Base-by-base conservation (phyloP, 2,797 vertebrate genomes). In the Xenops minutus region DNA sequence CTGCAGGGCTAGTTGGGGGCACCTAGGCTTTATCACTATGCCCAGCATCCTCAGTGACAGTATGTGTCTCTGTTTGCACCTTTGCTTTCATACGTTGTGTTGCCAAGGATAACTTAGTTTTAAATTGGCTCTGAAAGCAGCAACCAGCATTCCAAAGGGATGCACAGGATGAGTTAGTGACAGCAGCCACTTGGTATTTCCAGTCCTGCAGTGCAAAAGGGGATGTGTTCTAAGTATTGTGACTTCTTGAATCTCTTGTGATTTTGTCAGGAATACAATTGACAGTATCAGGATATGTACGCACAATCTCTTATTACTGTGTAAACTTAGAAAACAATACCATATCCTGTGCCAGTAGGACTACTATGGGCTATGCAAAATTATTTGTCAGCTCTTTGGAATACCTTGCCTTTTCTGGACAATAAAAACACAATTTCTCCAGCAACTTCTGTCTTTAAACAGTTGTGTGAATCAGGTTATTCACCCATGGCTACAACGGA, bases 251-350 rank as follows among this genome's bases (percentile, higher is more conserved):
- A 43, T 72, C 73, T 73, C 85, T 81, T 3, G 5, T 74, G 67
- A 54, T 55, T 92, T 94, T 87, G 81, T 79, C 89, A 88, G 75
- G 81, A 94, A 87, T 59, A 67, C 78, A 59, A 55, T 0, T 62
- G 80, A 58, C 59, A 77, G 62, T 41, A 43, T 75, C 77, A 88
- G 77, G 80, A 86, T 93, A 69, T 0, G 4, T 87, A 51, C 4
- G n/a, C 71, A 78, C 27, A 21, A 52, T 43, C 69, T 75, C 86
- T 93, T 78, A 55, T 36, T 71, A 56, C 68, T 91, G 79, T 89
- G 93, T 88, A 88, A 89, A 93, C 75, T 64, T 23, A 63, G 82
- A 92, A 90, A 92, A 83, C 95, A 92, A 74, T 83, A 68, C 58
- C 9, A 12, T 79, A 80, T 85, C 87, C 85, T 89, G 78, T 63